Conservation (phyloP, 2,888 invertebrate species). For the Osmoderma eremita region DNA sequence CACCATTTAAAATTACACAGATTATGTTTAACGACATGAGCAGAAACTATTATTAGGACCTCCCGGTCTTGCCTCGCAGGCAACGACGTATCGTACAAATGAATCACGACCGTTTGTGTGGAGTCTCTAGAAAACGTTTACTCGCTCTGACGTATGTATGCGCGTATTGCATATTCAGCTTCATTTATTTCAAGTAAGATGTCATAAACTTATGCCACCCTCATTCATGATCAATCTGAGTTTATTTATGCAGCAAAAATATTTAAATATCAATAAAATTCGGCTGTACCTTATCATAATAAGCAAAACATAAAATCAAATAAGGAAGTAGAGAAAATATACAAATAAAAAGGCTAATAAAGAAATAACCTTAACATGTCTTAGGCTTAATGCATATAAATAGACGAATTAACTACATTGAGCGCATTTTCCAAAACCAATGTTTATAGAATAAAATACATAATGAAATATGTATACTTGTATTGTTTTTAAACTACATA, state of each 20-base stretch:
- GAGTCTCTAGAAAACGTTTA: conserved; percentile 10
- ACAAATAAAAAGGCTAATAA: too few relatives aligned
- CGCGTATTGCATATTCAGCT: background rate
- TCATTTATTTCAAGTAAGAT: conserved; percentile 30
- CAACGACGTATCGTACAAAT: background rate
- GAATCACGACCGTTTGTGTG: conserved; percentile 16
- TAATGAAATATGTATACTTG: too few relatives aligned
- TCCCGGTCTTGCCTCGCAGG: background rate
- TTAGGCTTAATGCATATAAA: too few relatives aligned
- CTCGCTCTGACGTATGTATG: conserved; percentile 10
- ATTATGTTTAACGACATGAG: conserved; percentile 6
- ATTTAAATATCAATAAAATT: too few relatives aligned
- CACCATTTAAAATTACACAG: conserved; percentile 4
- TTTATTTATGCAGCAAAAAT: background rate
- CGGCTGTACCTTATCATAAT: too few relatives aligned
- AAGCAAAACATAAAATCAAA: too few relatives aligned
- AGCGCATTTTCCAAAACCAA: too few relatives aligned
- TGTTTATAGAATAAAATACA: too few relatives aligned
- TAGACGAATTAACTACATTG: too few relatives aligned
- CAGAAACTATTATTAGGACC: conserved; percentile 29
- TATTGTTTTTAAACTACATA: too few relatives aligned
- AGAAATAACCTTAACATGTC: too few relatives aligned
- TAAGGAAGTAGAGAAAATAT: too few relatives aligned
- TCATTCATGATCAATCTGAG: conserved; percentile 24
- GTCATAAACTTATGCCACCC: conserved; percentile 20